Conservation (phyloP, 2,797 vertebrate genomes). For the Bradypodion pumilum region DNA sequence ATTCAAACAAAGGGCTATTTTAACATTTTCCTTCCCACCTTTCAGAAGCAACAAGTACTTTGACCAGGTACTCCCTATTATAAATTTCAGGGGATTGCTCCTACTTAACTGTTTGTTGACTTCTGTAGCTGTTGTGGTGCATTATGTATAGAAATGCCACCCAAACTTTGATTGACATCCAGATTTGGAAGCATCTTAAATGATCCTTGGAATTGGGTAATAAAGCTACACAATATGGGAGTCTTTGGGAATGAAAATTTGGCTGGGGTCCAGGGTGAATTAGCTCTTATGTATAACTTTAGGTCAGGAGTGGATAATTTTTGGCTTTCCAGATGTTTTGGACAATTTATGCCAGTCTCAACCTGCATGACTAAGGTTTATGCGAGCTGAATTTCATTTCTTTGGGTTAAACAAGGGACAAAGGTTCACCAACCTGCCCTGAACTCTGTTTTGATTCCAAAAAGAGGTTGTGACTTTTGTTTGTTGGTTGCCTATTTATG, state of each 20-base stretch:
- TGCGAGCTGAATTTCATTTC: background rate
- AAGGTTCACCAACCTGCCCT: background rate
- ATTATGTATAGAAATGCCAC: background rate
- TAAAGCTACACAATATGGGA: background rate
- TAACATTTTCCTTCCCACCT: no score
- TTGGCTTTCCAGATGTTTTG: background rate
- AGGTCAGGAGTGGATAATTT: background rate
- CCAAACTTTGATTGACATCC: background rate
- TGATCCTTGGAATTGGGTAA: background rate
- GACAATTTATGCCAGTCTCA: background rate
- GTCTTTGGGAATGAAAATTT: no score
- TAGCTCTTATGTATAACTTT: background rate
- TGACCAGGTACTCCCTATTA: no score
- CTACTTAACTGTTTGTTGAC: background rate
- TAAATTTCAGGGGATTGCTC: background rate
- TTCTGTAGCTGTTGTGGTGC: background rate
- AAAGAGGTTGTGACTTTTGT: background rate
- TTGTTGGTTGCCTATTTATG: slow-evolving; percentile 16
- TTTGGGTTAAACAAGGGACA: background rate
- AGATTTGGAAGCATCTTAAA: no score
- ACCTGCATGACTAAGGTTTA: background rate
- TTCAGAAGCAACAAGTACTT: no score
- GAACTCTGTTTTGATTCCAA: background rate
- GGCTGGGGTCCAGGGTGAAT: background rate
- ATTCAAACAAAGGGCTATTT: no score